Base-by-base conservation (phyloP, 30 jellyfish, hydroid and myxozoan genomes). In the Pseudorhiza aurosa region DNA sequence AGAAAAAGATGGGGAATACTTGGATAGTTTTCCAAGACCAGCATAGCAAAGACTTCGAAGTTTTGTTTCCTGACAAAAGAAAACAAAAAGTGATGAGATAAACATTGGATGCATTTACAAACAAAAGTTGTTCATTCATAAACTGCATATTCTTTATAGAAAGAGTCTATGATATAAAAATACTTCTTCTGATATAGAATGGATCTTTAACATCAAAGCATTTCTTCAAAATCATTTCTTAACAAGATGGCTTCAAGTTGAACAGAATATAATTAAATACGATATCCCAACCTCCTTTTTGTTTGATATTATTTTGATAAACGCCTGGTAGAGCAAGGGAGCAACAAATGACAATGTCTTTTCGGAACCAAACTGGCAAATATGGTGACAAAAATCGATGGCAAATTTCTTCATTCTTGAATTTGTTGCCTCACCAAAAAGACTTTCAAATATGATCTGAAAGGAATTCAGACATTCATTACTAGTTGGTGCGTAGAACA, bases 271-370 rank as follows among this genome's bases (percentile, higher is more conserved):
- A n/a, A n/a, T n/a, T n/a, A n/a, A n/a, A n/a, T n/a, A n/a, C n/a
- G n/a, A n/a, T n/a, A n/a, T n/a, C n/a, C n/a, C n/a, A n/a, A 92
- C 98, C 95, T 85, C 93, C 11, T 79, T 92, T 68, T 62, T 71
- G 68, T 92, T 82, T 18, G 85, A 47, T 22, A 72, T 39, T 42
- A 92, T 77, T 55, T 82, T 85, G 65, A 87, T 49, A 30, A 85
- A 62, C 4, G 98, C 98, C 75, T 92, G 98, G 55, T 56, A 85
- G 5, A 85, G 65, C 63, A 92, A 67, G 2, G 96, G 95, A 0
- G 95, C 64, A 26, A 56, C 81, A 37, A 85, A 76, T 21, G 81
- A 28, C 73, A 92, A 57, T 8, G 96, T 92, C 39, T 84, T 83
- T n/a, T 70, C 92, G 6, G 96, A 65, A 33, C 89, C 75, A 74